Base-by-base conservation (phyloP, 1,140 invertebrate genomes). In the Lethocerus indicus region DNA sequence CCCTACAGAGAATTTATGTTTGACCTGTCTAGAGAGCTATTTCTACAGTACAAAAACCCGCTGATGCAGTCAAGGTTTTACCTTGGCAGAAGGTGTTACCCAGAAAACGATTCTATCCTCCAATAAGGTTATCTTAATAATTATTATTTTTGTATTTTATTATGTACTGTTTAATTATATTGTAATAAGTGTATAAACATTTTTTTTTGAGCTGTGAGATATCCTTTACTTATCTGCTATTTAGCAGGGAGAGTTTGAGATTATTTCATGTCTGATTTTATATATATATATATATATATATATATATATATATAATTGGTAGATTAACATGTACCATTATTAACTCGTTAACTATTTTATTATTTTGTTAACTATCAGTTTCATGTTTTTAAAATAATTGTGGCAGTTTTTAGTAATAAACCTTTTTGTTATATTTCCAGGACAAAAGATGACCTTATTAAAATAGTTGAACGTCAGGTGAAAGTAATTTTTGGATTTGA, bases 1-100 rank as follows among this genome's bases (percentile, higher is more conserved):
- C 63, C 67, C 12, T 71, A 70, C 44, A 70, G 67, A 44, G 64
- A 58, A 18, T 74, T 81, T 50, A 57, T 83, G 2, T 81, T 80
- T 58, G 74, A 81, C 61, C 61, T 81, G 13, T 72, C 72, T 42
- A 76, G 74, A 54, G 75, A 81, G 59, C 64, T 76, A 7, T 68
- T 75, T n/a, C 58, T 3, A 66, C 71, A 3, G 60, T 72, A 56
- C 71, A 69, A 53, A 61, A 63, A 50, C 46, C 59, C 24, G 67
- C 66, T n/a, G 60, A 65, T 7, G 62, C 67, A 41, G 64, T 64
- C 40, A 62, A 64, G 9, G 66, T 67, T 1, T 68, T 69, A 0
- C 69, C 71, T 14, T 79, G 75, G 76, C 66, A 70, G 27, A 71
- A 63, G 64, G 51, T 64, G 53, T 56, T 37, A 52, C 25, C 64